phyloP scores from a whole-genome alignment of 2,797 vertebrate genomes.

The Phoeniculus purpureus region DNA sequence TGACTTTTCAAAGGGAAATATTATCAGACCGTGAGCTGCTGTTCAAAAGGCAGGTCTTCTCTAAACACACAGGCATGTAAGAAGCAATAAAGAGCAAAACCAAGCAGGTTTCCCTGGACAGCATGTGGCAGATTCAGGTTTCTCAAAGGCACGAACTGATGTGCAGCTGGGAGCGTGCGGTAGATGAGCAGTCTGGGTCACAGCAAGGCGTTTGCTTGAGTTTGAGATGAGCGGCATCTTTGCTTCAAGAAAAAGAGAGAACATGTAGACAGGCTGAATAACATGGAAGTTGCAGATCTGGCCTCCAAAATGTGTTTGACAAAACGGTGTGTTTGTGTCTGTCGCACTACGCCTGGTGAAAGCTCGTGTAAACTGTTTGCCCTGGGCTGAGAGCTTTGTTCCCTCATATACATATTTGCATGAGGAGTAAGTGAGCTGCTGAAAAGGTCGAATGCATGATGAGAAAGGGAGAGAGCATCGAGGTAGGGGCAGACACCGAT shows the following conservation, averaged over 20 bases:
- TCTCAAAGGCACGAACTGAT: constrained; percentile 11
- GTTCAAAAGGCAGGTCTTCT: constrained; percentile 60
- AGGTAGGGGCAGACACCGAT: background rate
- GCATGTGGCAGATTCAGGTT: constrained; percentile 36
- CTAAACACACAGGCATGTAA: constrained; percentile 42
- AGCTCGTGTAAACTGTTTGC: background rate
- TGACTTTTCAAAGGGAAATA: constrained; percentile 73
- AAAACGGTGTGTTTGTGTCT: background rate
- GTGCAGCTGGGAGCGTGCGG: background rate
- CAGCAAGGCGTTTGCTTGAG: background rate
- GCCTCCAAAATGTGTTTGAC: background rate
- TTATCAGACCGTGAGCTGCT: constrained; percentile 68
- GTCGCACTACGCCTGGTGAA: background rate
- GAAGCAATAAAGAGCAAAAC: constrained; percentile 59
- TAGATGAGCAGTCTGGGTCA: background rate
- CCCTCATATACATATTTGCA: constrained; percentile 23
- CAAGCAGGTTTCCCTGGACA: background rate
- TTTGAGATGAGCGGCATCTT: background rate
- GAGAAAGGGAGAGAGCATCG: background rate
- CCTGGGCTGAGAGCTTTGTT: constrained; percentile 12
- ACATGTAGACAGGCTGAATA: background rate
- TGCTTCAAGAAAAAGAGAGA: background rate
- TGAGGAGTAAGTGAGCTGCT: constrained; percentile 23
- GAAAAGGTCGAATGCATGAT: constrained; percentile 14
- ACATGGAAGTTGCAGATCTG: background rate